Base-by-base conservation (phyloP, 2,797 vertebrate genomes). In the Siniperca obscura region DNA sequence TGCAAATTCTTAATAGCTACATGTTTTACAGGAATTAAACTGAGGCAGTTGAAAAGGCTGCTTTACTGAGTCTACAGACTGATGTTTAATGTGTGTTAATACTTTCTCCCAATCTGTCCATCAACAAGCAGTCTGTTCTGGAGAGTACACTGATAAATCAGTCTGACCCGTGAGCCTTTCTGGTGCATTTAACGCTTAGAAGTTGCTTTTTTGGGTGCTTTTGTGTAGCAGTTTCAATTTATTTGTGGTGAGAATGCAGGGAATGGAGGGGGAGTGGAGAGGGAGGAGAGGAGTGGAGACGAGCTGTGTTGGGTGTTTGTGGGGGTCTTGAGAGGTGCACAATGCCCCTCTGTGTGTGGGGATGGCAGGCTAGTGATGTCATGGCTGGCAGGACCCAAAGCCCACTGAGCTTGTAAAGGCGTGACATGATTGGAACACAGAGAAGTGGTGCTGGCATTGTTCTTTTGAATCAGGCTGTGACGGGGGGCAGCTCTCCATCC, bases 341-440 rank as follows among this genome's bases (percentile, higher is more conserved):
- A 91, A 89, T 77, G 70, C 70, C 61, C 59, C 80, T 87, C 77
- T 91, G 61, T 92, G 84, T 80, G 66, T 56, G 30, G 66, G 85
- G 79, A 71, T 76, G 82, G 86, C 68, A 76, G 86, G 55, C 67
- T 30, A 85, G 71, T 93, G 92, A 94, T 87, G 91, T 93, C 91
- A 94, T 88, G 82, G 77, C 78, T 93, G 90, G 89, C 89, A 78
- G 85, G 71, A 71, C 64, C 84, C 22, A 36, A 68, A 74, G 56
- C 75, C 78, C 79, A 59, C 90, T 68, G 82, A 85, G 88, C 70
- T 64, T 82, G 80, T 83, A 74, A 89, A 88, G 85, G 83, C 78
- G 19, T 88, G 86, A 91, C 90, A 80, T 87, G 82, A 83, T 59
- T 50, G 69, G 78, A 88, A 85, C 82, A 78, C 83, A 84, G 68